Evolutionary conservation across 2,113 vertebrate genomes (phyloP).

Genomic region (Heterotilapia buettikoferi): DNA sequence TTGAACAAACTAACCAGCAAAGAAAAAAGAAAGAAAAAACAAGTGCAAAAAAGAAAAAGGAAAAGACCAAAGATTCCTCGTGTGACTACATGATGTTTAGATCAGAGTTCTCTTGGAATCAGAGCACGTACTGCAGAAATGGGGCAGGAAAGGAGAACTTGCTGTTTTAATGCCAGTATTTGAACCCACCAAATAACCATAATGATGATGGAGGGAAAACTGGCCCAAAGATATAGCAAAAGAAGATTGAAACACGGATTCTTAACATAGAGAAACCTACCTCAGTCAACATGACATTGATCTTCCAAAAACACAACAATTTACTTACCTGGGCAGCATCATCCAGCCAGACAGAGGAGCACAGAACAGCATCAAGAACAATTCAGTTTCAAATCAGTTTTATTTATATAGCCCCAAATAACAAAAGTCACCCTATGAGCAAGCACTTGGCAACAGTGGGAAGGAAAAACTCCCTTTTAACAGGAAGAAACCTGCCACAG

Average conservation of each 20-base stretch:
- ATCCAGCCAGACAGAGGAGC: neutral
- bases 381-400: neutral
- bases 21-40: neutral
- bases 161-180: neutral
- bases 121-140: neutral
- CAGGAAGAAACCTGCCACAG: neutral
- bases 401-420: neutral
- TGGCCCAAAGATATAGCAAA: neutral
- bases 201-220: neutral
- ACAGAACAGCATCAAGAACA: neutral
- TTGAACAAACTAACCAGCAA: neutral
- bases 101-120: neutral
- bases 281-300: neutral
- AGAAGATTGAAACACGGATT: neutral
- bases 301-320: neutral
- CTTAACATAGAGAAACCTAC: neutral
- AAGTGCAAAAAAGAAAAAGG: neutral
- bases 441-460: neutral
- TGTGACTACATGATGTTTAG: neutral
- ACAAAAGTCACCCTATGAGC: neutral
- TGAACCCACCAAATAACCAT: neutral
- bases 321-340: neutral
- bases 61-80: neutral
- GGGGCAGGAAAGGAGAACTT: neutral
- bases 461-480: neutral